Conservation (phyloP, 1,140 invertebrate species). For the Aricia agestis region DNA sequence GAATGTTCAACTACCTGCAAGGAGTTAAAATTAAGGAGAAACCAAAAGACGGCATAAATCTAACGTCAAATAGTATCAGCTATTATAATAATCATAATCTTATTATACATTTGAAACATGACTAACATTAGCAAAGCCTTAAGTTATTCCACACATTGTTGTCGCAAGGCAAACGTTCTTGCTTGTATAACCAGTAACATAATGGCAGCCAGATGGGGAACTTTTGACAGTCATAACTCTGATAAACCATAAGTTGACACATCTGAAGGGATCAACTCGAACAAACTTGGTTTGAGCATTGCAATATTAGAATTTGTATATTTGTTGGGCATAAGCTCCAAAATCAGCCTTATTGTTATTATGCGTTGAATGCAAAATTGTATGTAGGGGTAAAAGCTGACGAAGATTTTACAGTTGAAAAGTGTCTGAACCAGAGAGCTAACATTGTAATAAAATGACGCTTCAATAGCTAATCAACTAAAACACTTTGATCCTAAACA, state of each 20-base stretch:
- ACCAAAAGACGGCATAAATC: too few relatives aligned
- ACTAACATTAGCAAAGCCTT: constrained; percentile 4
- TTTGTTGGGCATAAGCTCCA: not conserved
- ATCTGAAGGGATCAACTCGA: constrained; percentile 11
- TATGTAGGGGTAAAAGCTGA: not conserved
- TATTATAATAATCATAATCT: not conserved
- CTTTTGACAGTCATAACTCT: constrained; percentile 14
- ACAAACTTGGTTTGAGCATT: constrained; percentile 12
- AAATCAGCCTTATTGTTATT: not conserved
- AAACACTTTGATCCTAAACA: too few relatives aligned
- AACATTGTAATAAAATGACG: not conserved
- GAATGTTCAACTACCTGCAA: too few relatives aligned
- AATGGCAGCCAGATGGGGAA: constrained; percentile 6
- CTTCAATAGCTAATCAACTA: too few relatives aligned
- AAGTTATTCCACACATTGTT: constrained; percentile 10
- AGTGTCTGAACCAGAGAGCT: not conserved
- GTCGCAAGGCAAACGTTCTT: constrained; percentile 1
- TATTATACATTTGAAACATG: not conserved
- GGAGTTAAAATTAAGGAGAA: too few relatives aligned
- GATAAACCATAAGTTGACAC: constrained; percentile 13
- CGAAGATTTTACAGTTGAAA: not conserved
- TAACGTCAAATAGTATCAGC: too few relatives aligned
- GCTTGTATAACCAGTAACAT: not conserved
- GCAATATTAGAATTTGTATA: constrained; percentile 6
- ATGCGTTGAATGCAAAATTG: not conserved